These are phyloP conservation scores for Papilio glaucus DNA, from an alignment of 1,140 invertebrate species.

Conservation along the genomic window DNA sequence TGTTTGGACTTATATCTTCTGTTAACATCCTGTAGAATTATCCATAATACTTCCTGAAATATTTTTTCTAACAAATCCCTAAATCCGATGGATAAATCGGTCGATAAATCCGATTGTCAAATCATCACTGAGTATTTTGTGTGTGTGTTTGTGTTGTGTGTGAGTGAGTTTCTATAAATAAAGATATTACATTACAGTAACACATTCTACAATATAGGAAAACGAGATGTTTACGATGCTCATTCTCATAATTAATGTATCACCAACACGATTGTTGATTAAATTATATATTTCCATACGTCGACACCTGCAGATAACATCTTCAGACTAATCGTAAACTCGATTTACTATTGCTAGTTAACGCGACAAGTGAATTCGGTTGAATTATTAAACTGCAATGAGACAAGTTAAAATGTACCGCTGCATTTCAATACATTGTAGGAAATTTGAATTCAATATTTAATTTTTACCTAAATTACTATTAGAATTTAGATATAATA, in stretches of 20 bases:
- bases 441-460: too few species aligned
- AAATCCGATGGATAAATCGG: too few species aligned
- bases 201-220: not conserved
- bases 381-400: slow-evolving; percentile 51
- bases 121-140: too few species aligned
- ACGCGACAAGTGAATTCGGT: slow-evolving; percentile 52
- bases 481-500: too few species aligned
- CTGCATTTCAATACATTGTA: not conserved
- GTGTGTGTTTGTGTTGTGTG: too few species aligned
- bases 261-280: slow-evolving; percentile 3
- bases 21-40: too few species aligned
- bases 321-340: slow-evolving; percentile 44
- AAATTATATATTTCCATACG: slow-evolving; percentile 26
- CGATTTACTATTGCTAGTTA: slow-evolving; percentile 46
- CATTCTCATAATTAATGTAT: slow-evolving; percentile 22
- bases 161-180: too few species aligned
- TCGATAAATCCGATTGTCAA: too few species aligned
- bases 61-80: too few species aligned
- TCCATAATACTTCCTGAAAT: too few species aligned
- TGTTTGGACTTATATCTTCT: too few species aligned
- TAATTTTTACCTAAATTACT: too few species aligned
- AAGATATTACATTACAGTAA: not conserved
- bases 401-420: slow-evolving; percentile 46
- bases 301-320: slow-evolving; percentile 30
- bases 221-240: not conserved